phyloP scores from a whole-genome alignment of 2,113 vertebrate genomes.

The Pyrgilauda ruficollis region DNA sequence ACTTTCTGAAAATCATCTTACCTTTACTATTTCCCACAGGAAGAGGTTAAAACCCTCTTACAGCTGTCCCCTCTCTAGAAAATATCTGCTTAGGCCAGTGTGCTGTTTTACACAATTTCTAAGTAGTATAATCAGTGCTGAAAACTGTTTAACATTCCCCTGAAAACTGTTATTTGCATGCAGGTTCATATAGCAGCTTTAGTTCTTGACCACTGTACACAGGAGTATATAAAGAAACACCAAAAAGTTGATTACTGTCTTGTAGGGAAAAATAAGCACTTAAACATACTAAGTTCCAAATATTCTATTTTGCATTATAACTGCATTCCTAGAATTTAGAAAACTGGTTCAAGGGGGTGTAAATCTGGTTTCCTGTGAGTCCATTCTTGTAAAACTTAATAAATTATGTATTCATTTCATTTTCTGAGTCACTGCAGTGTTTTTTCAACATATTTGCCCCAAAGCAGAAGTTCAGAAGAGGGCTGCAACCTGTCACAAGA shows the following conservation, averaged over 20 bases:
- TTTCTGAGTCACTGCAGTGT: not conserved
- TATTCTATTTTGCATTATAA: not conserved
- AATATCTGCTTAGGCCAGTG: not conserved
- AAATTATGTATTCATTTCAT: not conserved
- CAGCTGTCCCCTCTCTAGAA: not conserved
- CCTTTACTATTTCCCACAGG: no score
- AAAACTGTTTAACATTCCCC: not conserved
- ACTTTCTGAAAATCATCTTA: no score
- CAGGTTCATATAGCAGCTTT: not conserved
- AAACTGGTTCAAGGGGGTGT: not conserved
- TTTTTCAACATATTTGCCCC: not conserved
- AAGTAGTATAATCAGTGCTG: not conserved
- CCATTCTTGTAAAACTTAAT: not conserved
- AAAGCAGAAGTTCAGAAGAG: not conserved
- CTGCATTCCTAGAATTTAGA: not conserved
- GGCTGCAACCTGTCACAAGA: not conserved
- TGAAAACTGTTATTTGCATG: not conserved
- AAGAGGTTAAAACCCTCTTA: not conserved
- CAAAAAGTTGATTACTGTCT: not conserved
- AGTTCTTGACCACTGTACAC: not conserved
- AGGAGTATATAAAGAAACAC: not conserved
- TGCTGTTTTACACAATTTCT: not conserved
- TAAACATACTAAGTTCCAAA: not conserved
- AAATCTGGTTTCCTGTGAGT: not conserved
- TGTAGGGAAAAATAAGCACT: not conserved